phyloP scores from a whole-genome alignment of 2,888 invertebrate species.

The Sussaba pulchella region DNA sequence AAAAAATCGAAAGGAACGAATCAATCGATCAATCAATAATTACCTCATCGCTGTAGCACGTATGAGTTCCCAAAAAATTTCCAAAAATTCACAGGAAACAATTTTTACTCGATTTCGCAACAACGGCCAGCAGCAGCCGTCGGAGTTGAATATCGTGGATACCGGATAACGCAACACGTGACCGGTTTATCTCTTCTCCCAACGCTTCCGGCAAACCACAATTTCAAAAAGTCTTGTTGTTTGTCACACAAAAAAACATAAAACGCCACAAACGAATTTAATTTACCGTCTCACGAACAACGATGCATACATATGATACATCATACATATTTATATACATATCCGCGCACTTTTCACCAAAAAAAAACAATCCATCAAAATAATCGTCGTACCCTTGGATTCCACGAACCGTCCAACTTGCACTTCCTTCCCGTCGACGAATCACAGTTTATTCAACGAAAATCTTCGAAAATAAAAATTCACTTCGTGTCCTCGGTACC shows the following conservation, averaged over 20 bases:
- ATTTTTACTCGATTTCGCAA: constrained; percentile 1
- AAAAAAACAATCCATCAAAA: no score
- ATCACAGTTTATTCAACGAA: no score
- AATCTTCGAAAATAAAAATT: no score
- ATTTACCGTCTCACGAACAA: constrained; percentile 1
- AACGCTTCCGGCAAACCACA: constrained; percentile 19
- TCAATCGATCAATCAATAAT: constrained; percentile 12
- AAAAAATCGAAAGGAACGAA: no score
- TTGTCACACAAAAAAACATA: constrained; percentile 35
- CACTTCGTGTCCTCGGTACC: no score
- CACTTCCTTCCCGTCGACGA: no score
- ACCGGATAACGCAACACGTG: not conserved
- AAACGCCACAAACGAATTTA: not conserved
- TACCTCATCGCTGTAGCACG: constrained; percentile 48
- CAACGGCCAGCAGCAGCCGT: constrained; percentile 40
- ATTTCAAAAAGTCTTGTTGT: constrained; percentile 12
- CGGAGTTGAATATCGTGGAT: constrained; percentile 36
- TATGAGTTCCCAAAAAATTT: constrained; percentile 5
- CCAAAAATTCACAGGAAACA: constrained; percentile 8
- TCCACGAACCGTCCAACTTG: no score
- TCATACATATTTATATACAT: not conserved
- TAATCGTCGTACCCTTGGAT: not conserved
- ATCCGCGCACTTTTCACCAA: no score
- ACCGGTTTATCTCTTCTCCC: constrained; percentile 7
- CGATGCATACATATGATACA: not conserved